Conservation (phyloP, 1,140 invertebrate species). For the Theocolax elegans region DNA sequence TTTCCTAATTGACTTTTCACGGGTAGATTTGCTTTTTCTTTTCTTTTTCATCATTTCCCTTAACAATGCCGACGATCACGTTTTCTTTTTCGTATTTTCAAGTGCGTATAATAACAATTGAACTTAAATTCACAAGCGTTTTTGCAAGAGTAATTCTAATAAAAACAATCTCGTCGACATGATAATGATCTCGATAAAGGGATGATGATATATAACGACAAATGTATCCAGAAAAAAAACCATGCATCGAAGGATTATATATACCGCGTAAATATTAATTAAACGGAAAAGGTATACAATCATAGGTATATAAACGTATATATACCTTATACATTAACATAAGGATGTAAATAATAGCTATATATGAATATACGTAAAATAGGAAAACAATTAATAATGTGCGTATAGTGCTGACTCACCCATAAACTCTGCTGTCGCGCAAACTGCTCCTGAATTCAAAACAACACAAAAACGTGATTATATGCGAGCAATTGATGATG, state of each 20-base stretch:
- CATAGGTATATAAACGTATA: no score
- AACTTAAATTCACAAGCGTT: no score
- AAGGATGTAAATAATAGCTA: no score
- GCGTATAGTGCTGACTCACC: conserved; percentile 72
- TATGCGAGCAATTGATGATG: not conserved
- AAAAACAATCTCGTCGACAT: conserved; percentile 52
- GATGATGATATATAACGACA: conserved; percentile 16
- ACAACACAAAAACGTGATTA: conserved; percentile 55
- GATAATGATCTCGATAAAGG: not conserved
- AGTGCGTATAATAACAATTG: no score
- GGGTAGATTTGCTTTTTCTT: not conserved
- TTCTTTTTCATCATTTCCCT: not conserved
- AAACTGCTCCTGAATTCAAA: conserved; percentile 73
- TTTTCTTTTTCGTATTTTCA: not conserved
- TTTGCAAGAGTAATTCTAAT: conserved; percentile 29
- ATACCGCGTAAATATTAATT: not conserved
- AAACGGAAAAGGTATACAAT: no score
- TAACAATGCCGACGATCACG: not conserved
- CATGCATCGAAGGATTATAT: conserved; percentile 24
- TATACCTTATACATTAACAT: no score
- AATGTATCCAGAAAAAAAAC: conserved; percentile 10
- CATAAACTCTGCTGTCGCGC: conserved; percentile 80
- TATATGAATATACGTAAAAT: no score
- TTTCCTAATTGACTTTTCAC: conserved; percentile 44
- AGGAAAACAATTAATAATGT: no score